phyloP scores from a whole-genome alignment of 2,797 vertebrate species.

The Acipenser oxyrinchus region DNA sequence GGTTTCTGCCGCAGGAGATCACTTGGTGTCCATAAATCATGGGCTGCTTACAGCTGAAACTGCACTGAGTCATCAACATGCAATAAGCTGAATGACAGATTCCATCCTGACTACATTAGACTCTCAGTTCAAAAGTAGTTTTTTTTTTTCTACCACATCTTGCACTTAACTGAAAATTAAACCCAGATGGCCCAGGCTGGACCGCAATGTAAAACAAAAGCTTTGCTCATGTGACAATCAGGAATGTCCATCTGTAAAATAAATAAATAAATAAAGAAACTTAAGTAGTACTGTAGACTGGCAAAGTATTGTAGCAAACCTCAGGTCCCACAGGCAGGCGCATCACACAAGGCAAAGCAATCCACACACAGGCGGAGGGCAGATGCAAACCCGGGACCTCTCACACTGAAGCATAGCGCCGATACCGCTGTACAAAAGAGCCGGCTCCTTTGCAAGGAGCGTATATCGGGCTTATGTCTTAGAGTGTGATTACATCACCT shows the following conservation, averaged over 20 bases:
- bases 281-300: constrained; percentile 37
- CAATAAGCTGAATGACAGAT: constrained; percentile 88
- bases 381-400: too few relatives aligned
- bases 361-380: too few relatives aligned
- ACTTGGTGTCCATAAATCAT: constrained; percentile 90
- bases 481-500: too few relatives aligned
- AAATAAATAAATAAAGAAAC: constrained; percentile 24
- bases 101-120: constrained; percentile 85
- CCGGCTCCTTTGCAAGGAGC: too few relatives aligned
- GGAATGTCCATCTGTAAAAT: constrained; percentile 39
- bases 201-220: constrained; percentile 58
- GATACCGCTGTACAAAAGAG: too few relatives aligned
- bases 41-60: constrained; percentile 92
- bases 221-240: constrained; percentile 39
- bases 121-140: constrained; percentile 57
- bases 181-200: constrained; percentile 69
- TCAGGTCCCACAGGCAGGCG: too few relatives aligned
- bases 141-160: constrained; percentile 50
- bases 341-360: too few relatives aligned
- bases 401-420: too few relatives aligned
- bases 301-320: constrained; percentile 41
- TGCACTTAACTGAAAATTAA: constrained; percentile 71
- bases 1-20: constrained; percentile 80
- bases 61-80: constrained; percentile 89
- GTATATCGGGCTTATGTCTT: too few relatives aligned